Base-by-base conservation (phyloP, 2,888 invertebrate species). In the Metopia argyrocephala region DNA sequence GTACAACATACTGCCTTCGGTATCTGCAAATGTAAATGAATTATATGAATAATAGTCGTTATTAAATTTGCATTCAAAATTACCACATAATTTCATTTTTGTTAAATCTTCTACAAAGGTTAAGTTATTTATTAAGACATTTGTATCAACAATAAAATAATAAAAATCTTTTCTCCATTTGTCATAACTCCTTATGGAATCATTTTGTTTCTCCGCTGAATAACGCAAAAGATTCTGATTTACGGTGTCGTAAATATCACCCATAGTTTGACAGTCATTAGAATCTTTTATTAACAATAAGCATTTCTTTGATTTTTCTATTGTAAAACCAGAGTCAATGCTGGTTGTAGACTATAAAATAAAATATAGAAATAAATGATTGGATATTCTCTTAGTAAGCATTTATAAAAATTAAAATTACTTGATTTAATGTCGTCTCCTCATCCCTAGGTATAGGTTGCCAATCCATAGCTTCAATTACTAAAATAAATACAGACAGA, bases 141-240 rank as follows among this genome's bases (percentile, higher is more conserved):
- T 92, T 65, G 92, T 92, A 80, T 92, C 92, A 5, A 91, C 87
- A 21, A 92, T 89, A 79, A 92, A 89, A 79, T 91, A 88, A 82
- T 86, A 87, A 68, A 85, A 83, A 82, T 87, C 86, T 3, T 69
- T 31, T 1, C 79, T 79, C 66, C 86, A 88, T 1, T 80, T 76
- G 0, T 74, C 69, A 4, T 12, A 38, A 31, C 50, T 27, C 4
- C 28, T 57, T 6, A 9, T 20, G 15, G 21, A 52, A 5, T 21
- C 76, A 0, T 69, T 65, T 9, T 80, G 73, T 18, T 84, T 84
- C 25, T 85, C 84, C 1, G 86, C 83, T 9, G 83, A 69, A 31
- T 84, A 76, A 2, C 85, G 86, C 31, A 88, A 80, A n/a, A 90
- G 75, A 78, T 87, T 86, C 52, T 84, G 83, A 71, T 85, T 86